Evolutionary conservation across 2,888 invertebrate genomes (phyloP), one percentile per base, ranked within the genome.

Genomic region (Rhorus exstirpatorius): DNA sequence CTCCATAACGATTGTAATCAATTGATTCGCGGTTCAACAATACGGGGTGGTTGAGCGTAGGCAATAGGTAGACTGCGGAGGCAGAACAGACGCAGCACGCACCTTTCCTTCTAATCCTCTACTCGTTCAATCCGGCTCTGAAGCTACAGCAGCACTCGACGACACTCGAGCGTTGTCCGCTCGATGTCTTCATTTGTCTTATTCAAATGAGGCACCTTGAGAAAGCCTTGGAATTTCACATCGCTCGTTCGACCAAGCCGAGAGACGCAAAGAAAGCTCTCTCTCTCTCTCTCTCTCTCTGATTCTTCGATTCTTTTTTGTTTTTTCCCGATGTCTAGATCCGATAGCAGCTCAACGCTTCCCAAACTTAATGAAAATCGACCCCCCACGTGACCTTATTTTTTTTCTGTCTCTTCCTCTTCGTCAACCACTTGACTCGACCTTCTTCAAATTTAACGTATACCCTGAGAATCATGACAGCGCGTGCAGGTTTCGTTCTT

Each of bases 1-100:
- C 88, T 89, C 81, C 83, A 78, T 90, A 90, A 89, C 88, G 91
- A 92, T 90, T 85, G 87, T 88, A 86, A 91, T 91, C 91, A 89
- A 90, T 90, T 88, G 89, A 85, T 79, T 76, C 79, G 86, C 82
- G 86, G 85, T 88, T 90, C 88, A 85, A 87, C 84, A 86, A 83
- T 67, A 81, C 84, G 24, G 51, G 61, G 84, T 84, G 77, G 85
- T 76, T 83, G 84, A 84, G 83, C 74, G 81, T 79, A 75, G 74
- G 77, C 76, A 63, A 67, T 74, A 77, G 76, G 76, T 63, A 46
- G 60, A 17, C 74, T 58, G 55, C 21, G n/a, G 21, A n/a, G 60
- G 1, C 19, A 19, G 26, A 46, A n/a, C 21, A 19, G 10, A 49
- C 61, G 21, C 44, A 49, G 41, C 41, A 60, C 61, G 63, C 58